Conservation (phyloP, 2,797 vertebrate genomes). For the Sebastes oblongus region DNA sequence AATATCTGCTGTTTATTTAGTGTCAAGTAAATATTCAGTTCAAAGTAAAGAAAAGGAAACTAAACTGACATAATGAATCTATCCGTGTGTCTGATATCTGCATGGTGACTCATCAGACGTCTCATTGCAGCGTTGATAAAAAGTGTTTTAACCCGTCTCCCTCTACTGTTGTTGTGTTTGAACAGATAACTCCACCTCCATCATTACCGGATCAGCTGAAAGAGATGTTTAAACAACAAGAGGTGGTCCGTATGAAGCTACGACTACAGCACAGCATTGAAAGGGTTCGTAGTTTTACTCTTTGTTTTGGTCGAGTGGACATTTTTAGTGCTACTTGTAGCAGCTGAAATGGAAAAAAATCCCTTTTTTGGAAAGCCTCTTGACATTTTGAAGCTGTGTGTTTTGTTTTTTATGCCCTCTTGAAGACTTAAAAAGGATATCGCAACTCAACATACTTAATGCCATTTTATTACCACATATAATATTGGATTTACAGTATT, state of each 20-base stretch:
- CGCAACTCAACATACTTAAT: not conserved
- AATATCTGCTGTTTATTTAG: not conserved
- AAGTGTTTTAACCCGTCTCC: not conserved
- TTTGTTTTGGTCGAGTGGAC: not conserved
- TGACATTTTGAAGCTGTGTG: not conserved
- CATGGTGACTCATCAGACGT: not conserved
- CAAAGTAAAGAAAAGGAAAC: not conserved
- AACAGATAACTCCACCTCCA: conserved; percentile 96
- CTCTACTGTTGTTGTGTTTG: not conserved
- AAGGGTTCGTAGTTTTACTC: conserved; percentile 82
- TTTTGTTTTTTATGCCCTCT: not conserved
- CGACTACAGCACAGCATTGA: conserved; percentile 98
- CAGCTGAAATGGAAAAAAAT: not conserved
- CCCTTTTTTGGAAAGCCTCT: not conserved
- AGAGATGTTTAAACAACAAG: conserved; percentile 98
- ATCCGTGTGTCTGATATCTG: not conserved
- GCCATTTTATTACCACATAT: not conserved
- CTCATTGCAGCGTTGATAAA: not conserved
- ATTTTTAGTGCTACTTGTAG: not conserved
- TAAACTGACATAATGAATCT: not conserved
- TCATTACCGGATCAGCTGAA: conserved; percentile 96
- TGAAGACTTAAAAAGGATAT: not conserved
- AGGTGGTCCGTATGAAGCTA: conserved; percentile 96
- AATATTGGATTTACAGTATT: not conserved
- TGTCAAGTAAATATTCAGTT: not conserved